Percentiles rank a stretch among this genome's conserved stretches.
Conservation (phyloP, 2,113 vertebrate genomes). For the Gorilla gorilla region DNA sequence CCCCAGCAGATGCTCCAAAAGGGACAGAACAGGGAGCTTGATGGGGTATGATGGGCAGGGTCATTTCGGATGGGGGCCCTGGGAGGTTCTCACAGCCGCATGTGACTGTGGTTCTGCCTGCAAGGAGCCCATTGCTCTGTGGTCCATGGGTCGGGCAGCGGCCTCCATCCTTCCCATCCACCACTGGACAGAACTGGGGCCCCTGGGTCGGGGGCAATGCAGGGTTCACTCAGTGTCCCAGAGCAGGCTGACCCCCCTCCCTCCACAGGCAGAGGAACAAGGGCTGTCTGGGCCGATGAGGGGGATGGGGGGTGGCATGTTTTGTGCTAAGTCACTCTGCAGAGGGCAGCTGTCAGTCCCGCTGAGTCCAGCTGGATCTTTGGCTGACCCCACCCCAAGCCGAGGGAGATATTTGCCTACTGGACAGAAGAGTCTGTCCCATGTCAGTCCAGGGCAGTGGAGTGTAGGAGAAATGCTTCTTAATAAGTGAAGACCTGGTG, state of each 20-base stretch:
- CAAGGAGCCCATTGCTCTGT: background rate
- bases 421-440: background rate
- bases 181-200: background rate
- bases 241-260: background rate
- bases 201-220: rapidly evolving
- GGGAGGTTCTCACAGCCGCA: background rate
- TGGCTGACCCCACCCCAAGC: background rate
- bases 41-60: rapidly evolving
- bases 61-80: rapidly evolving
- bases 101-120: too few relatives aligned
- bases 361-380: background rate
- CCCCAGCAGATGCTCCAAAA: background rate
- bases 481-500: background rate
- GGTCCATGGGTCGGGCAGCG: rapidly evolving
- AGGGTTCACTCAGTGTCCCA: rapidly evolving
- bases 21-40: rapidly evolving
- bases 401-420: background rate
- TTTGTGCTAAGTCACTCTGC: background rate
- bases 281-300: background rate
- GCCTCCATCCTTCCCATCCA: background rate
- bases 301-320: background rate
- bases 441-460: background rate
- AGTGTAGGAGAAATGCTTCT: background rate
- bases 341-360: rapidly evolving
- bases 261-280: rapidly evolving